Evolutionary conservation across 2,888 invertebrate genomes (phyloP).

Genomic region (Hydriomena furcata): DNA sequence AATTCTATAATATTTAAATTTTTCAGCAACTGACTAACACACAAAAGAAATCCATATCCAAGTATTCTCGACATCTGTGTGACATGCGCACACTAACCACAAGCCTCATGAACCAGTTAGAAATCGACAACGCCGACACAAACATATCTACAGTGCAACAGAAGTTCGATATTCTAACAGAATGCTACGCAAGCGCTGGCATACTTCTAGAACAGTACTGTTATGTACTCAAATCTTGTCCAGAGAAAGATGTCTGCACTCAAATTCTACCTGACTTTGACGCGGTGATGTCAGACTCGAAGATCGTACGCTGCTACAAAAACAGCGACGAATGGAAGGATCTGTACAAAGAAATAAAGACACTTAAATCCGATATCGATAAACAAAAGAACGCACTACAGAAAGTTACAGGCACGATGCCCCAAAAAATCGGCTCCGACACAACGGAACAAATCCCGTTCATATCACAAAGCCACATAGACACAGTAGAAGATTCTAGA

Average conservation of each 20-base stretch:
- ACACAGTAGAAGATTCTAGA: conserved; percentile 57
- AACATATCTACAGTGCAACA: conserved; percentile 61
- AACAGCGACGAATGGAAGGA: conserved; percentile 68
- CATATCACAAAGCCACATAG: conserved; percentile 66
- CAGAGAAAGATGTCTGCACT: conserved; percentile 51
- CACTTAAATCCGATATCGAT: conserved; percentile 54
- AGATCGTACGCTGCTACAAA: conserved; percentile 64
- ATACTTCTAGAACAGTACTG: conserved; percentile 87
- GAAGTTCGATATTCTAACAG: conserved; percentile 67
- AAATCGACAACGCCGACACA: conserved; percentile 50
- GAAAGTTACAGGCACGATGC: conserved; percentile 55
- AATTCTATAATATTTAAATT: too few relatives aligned
- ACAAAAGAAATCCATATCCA: conserved; percentile 85
- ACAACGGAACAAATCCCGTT: conserved; percentile 40
- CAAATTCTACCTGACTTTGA: conserved; percentile 67
- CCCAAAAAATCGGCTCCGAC: conserved; percentile 55
- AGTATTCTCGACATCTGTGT: conserved; percentile 82
- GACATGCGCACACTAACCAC: conserved; percentile 80
- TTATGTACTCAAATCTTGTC: conserved; percentile 84
- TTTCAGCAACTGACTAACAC: conserved; percentile 84
- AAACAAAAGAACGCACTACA: conserved; percentile 66
- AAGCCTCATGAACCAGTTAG: conserved; percentile 60
- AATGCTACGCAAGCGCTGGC: conserved; percentile 75
- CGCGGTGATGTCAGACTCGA: conserved; percentile 59
- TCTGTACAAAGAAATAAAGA: conserved; percentile 58